These are phyloP conservation scores for Rhabdomys dilectus DNA, from an alignment of 2,113 vertebrate genomes.

Conservation along the genomic window DNA sequence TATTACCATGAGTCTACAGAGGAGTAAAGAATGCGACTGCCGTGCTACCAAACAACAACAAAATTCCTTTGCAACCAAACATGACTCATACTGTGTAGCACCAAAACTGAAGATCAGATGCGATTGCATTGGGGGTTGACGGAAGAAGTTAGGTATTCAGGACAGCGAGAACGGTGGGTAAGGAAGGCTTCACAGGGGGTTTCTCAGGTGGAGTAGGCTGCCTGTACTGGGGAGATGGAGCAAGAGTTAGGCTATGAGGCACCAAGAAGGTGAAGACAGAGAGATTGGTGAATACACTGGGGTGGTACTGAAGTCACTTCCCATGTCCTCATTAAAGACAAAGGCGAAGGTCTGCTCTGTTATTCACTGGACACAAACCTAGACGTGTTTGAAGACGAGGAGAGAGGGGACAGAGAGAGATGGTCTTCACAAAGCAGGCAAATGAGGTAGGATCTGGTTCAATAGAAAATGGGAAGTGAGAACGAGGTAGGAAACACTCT, in stretches of 20 bases:
- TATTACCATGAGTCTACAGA: too few relatives aligned
- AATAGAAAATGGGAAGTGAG: slow-evolving; percentile 79
- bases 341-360: background rate
- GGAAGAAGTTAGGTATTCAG: background rate
- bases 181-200: background rate
- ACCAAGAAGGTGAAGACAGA: background rate
- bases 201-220: background rate
- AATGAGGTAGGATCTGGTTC: slow-evolving; percentile 62
- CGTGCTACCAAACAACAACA: background rate
- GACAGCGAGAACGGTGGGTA: too few relatives aligned
- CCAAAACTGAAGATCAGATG: background rate
- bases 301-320: background rate
- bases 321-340: background rate
- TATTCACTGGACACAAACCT: background rate
- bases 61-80: background rate
- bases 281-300: background rate
- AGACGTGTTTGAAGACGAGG: background rate
- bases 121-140: background rate
- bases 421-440: slow-evolving; percentile 43
- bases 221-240: background rate
- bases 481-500: slow-evolving; percentile 65
- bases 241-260: background rate
- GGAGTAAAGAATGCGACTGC: background rate
- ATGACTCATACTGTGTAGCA: background rate
- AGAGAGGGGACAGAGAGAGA: background rate